These are phyloP conservation scores for Gymnosoma rotundatum DNA, from an alignment of 2,888 invertebrate genomes.

Conservation along the genomic window DNA sequence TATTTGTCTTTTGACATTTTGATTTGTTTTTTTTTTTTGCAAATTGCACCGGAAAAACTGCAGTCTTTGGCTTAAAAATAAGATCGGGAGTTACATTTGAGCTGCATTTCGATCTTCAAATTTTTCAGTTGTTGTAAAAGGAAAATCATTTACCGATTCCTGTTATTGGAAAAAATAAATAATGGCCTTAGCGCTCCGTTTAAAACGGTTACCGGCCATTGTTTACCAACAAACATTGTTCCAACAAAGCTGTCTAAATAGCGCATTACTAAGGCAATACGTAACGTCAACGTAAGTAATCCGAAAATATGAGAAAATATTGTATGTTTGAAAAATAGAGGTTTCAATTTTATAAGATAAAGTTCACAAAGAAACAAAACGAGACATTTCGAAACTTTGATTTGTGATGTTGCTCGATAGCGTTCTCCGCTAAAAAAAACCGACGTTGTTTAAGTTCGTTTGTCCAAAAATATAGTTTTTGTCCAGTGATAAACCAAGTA, in stretches of 20 bases:
- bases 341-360: too few relatives aligned
- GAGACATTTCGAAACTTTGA: too few relatives aligned
- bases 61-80: neutral
- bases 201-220: conserved; percentile 72
- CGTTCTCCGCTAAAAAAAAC: too few relatives aligned
- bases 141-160: neutral
- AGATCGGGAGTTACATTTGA: neutral
- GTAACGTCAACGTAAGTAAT: conserved; percentile 71
- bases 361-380: too few relatives aligned
- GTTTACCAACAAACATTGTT: conserved; percentile 57
- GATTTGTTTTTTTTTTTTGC: neutral
- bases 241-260: conserved; percentile 58
- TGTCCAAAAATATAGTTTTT: too few relatives aligned
- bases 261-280: conserved; percentile 57
- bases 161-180: conserved; percentile 14
- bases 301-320: neutral
- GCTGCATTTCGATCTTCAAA: neutral
- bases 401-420: too few relatives aligned
- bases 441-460: too few relatives aligned
- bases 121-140: neutral
- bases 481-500: too few relatives aligned
- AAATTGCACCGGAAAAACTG: neutral
- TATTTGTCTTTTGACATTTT: neutral
- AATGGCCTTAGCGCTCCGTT: conserved; percentile 77
- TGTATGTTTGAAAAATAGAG: too few relatives aligned